Conservation (phyloP, 1,140 invertebrate genomes). For the Orius insidiosus region DNA sequence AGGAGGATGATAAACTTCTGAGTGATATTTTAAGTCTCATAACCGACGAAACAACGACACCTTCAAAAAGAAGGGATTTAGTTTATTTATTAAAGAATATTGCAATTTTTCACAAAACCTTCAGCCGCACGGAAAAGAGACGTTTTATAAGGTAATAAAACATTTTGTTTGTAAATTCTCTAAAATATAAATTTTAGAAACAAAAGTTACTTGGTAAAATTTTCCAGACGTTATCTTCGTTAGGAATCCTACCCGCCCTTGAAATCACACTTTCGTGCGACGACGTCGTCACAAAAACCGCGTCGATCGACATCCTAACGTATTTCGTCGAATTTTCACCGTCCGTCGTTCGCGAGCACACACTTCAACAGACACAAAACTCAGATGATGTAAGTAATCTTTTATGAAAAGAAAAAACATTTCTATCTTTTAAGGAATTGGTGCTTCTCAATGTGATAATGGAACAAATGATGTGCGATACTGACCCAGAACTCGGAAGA, state of each 20-base stretch:
- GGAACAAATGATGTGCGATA: conserved; percentile 83
- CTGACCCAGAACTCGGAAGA: conserved; percentile 80
- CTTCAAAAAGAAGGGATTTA: conserved; percentile 77
- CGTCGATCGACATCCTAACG: conserved; percentile 93
- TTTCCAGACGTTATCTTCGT: conserved; percentile 62
- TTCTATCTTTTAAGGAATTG: conserved; percentile 74
- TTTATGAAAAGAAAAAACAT: neutral
- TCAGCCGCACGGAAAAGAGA: conserved; percentile 89
- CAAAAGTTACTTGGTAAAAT: conserved; percentile 14
- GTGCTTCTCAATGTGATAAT: conserved; percentile 94
- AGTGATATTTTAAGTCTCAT: conserved; percentile 86
- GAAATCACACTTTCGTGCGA: conserved; percentile 89
- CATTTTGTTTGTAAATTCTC: conserved; percentile 20
- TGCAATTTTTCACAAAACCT: conserved; percentile 98
- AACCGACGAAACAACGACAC: conserved; percentile 68
- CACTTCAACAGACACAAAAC: conserved; percentile 74
- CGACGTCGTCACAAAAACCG: conserved; percentile 82
- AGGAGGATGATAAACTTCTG: conserved; percentile 93
- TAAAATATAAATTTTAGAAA: conserved; percentile 5
- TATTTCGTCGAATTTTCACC: conserved; percentile 98
- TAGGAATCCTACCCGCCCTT: conserved; percentile 84
- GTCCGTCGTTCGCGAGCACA: conserved; percentile 92
- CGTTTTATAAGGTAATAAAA: conserved; percentile 69
- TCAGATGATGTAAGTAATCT: conserved; percentile 64
- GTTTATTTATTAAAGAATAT: conserved; percentile 97